phyloP scores from a whole-genome alignment of 2,113 vertebrate species.

The Gallinago paraguaiae region DNA sequence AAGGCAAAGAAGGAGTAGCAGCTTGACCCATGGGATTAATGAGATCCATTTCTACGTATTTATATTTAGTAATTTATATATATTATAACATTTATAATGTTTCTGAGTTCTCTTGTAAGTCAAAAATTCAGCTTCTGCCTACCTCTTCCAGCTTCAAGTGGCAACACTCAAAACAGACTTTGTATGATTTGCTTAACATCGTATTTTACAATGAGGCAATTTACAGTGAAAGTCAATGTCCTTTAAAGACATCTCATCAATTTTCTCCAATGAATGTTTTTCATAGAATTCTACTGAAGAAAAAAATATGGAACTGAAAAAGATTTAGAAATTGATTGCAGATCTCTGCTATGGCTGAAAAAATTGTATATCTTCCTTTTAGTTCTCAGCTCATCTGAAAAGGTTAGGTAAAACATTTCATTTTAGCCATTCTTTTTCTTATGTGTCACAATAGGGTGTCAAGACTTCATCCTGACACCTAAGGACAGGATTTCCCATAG shows the following conservation, averaged over 20 bases:
- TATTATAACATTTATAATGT: background rate
- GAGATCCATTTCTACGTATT: background rate
- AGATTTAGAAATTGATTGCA: constrained; percentile 36
- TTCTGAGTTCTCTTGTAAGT: background rate
- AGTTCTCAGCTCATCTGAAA: background rate
- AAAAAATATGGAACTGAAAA: constrained; percentile 1
- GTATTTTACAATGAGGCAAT: background rate
- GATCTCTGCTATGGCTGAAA: background rate
- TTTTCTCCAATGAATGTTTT: constrained; percentile 41
- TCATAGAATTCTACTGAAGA: constrained; percentile 28
- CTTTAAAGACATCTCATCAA: constrained; percentile 35
- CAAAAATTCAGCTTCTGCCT: background rate
- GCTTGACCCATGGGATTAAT: background rate
- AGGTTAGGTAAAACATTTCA: background rate
- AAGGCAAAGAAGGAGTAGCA: background rate
- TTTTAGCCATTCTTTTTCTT: background rate
- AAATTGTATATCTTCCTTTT: background rate
- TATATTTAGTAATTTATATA: background rate
- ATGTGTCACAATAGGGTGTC: background rate
- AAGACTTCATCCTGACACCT: background rate
- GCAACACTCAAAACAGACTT: background rate
- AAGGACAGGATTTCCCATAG: background rate
- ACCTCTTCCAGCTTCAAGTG: background rate
- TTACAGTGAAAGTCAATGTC: background rate
- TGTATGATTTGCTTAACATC: background rate